Conservation (phyloP, 1,140 invertebrate species). For the Apocrypta bakeri region DNA sequence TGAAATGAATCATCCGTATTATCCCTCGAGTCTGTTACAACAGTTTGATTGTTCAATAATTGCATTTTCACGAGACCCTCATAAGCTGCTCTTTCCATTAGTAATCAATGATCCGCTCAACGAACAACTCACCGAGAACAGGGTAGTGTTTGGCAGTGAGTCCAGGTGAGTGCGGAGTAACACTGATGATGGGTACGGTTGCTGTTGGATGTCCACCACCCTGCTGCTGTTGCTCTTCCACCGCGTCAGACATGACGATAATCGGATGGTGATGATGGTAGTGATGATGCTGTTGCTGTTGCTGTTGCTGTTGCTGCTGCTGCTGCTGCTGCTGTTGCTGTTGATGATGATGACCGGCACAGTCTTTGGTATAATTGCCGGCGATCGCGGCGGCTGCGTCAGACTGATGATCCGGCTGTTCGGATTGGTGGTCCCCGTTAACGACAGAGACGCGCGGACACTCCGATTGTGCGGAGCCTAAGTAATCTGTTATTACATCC, state of each 20-base stretch:
- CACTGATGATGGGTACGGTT: constrained; percentile 86
- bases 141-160: constrained; percentile 78
- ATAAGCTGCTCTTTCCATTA: too few relatives aligned
- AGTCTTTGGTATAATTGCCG: constrained; percentile 71
- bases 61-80: too few relatives aligned
- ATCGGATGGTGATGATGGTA: constrained; percentile 57
- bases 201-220: constrained; percentile 11
- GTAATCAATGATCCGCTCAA: too few relatives aligned
- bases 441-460: constrained; percentile 31
- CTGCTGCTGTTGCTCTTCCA: constrained; percentile 9
- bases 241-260: not conserved
- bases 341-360: constrained; percentile 50
- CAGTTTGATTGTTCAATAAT: too few relatives aligned
- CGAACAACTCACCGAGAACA: constrained; percentile 74
- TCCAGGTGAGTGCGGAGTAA: constrained; percentile 88
- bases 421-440: constrained; percentile 29
- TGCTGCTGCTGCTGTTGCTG: too few relatives aligned
- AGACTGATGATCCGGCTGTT: constrained; percentile 32
- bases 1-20: too few relatives aligned
- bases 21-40: too few relatives aligned
- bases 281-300: constrained; percentile 56
- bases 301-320: constrained; percentile 54
- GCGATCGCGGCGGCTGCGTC: constrained; percentile 57
- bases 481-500: constrained; percentile 81
- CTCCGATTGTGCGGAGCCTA: constrained; percentile 56